Conservation (phyloP, 2,797 vertebrate genomes). For the Neosilurus hyrtlii region DNA sequence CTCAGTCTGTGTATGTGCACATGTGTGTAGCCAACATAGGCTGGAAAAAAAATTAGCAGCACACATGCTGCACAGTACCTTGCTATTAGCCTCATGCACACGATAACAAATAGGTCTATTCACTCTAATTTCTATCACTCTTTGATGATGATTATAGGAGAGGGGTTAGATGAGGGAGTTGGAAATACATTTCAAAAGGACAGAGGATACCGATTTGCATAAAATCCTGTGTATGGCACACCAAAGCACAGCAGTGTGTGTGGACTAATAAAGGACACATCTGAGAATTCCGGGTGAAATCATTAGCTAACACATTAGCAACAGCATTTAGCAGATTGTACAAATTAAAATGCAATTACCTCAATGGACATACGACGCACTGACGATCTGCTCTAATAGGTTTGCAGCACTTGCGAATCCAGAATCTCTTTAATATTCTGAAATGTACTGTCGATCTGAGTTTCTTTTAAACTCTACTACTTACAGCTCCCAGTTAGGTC, state of each 20-base stretch:
- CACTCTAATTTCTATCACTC: conserved; percentile 31
- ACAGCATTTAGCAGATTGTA: conserved; percentile 36
- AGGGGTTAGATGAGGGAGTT: conserved; percentile 12
- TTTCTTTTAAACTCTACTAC: background rate
- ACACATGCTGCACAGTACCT: conserved; percentile 1
- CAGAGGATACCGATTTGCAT: conserved; percentile 22
- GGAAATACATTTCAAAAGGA: conserved; percentile 31
- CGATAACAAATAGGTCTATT: conserved; percentile 34
- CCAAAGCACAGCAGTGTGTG: background rate
- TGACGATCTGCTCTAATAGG: conserved; percentile 30
- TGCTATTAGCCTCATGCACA: conserved; percentile 28
- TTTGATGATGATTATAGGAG: conserved; percentile 44
- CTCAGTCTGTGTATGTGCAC: background rate
- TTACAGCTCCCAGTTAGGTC: background rate
- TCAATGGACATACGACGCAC: conserved; percentile 5
- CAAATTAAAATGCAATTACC: conserved; percentile 47
- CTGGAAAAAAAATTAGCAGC: background rate
- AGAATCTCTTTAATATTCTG: background rate
- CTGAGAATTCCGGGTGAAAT: conserved; percentile 32
- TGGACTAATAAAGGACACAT: conserved; percentile 21
- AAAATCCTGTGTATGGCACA: conserved; percentile 1
- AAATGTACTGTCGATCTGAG: background rate
- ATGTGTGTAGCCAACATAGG: background rate
- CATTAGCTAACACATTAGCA: conserved; percentile 32
- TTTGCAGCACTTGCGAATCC: conserved; percentile 7